A percentile compares a stretch with the other conserved stretches of the same genome.
Evolutionary conservation across 2,888 invertebrate genomes (phyloP).

Genomic region (Cinara cedri): DNA sequence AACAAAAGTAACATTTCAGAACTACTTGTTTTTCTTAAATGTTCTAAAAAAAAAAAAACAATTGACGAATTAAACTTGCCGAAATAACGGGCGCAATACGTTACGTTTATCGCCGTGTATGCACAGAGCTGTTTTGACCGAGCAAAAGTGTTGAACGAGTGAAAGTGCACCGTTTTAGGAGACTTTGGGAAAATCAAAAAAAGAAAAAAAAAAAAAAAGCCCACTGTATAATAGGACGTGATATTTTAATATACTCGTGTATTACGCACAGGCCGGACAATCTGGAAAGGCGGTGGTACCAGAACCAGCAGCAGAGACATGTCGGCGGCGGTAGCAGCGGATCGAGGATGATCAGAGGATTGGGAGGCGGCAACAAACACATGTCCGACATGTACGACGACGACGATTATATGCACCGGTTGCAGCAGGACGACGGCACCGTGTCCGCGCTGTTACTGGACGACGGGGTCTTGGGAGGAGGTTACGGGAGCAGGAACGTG

Average conservation of each 20-base stretch:
- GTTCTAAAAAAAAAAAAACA: no score
- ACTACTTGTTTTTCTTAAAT: no score
- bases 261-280: slow-evolving; percentile 11
- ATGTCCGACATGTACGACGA: slow-evolving; percentile 46
- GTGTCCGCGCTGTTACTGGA: slow-evolving; percentile 21
- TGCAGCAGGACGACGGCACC: slow-evolving; percentile 18
- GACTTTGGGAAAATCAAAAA: no score
- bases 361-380: slow-evolving; percentile 17
- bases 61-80: no score
- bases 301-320: slow-evolving; percentile 40
- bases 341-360: slow-evolving; percentile 12
- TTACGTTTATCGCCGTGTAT: no score
- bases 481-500: slow-evolving; percentile 18
- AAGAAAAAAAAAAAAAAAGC: neutral
- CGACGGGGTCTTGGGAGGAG: slow-evolving; percentile 8
- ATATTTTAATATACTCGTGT: neutral
- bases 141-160: no score
- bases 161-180: no score
- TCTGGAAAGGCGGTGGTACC: slow-evolving; percentile 40
- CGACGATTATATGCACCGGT: slow-evolving; percentile 6
- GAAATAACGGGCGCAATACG: no score
- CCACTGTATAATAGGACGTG: no score
- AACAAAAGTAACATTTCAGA: no score
- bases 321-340: neutral
- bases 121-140: no score